phyloP scores from a whole-genome alignment of 2,113 vertebrate genomes.

The Acanthisitta chloris region DNA sequence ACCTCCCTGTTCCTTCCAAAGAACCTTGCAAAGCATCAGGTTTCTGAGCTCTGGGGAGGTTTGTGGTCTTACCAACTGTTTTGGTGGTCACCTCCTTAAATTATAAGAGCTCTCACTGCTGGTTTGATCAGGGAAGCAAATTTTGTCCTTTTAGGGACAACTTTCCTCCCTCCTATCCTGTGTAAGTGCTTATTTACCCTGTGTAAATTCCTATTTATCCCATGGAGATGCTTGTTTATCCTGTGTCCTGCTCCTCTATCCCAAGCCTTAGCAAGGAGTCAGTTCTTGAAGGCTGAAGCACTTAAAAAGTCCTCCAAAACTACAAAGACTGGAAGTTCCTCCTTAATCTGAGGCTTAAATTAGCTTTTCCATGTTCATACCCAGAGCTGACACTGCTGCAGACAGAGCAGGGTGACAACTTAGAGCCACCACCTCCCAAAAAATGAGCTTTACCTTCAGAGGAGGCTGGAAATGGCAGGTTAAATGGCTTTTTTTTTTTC shows the following conservation, averaged over 20 bases:
- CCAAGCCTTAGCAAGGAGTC: neutral
- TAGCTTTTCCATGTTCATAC: fast-evolving
- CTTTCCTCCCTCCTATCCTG: neutral
- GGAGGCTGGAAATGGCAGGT: neutral
- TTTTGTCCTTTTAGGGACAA: neutral
- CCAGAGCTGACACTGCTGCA: neutral
- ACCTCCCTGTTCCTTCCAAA: neutral
- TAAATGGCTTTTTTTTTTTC: neutral
- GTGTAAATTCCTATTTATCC: neutral
- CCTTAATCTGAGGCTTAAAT: neutral
- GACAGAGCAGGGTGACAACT: neutral
- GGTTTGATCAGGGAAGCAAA: neutral
- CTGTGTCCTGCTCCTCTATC: too few relatives aligned
- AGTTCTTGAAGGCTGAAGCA: fast-evolving
- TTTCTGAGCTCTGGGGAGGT: neutral
- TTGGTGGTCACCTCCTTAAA: neutral
- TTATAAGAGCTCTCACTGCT: fast-evolving
- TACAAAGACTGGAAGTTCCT: neutral
- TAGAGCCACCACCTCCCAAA: neutral
- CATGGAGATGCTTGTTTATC: neutral
- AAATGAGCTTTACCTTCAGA: neutral
- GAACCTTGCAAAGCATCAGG: neutral
- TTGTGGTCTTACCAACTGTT: neutral
- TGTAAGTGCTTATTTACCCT: neutral
- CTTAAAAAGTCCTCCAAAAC: too few relatives aligned